Base-by-base conservation (phyloP, 2,797 vertebrate genomes). In the Eurystomus glaucurus region DNA sequence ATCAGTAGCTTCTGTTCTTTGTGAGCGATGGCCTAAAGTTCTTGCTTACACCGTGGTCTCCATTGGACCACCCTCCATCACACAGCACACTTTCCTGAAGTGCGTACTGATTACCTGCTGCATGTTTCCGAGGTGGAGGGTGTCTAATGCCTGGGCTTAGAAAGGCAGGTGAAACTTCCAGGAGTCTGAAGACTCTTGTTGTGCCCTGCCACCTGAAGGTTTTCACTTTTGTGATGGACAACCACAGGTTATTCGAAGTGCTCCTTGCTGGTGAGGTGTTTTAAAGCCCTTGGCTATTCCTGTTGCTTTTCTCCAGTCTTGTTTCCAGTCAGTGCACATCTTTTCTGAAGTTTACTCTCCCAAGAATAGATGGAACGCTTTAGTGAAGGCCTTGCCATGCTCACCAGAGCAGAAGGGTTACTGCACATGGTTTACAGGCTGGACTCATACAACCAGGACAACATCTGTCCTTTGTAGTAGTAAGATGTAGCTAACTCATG, bases 1-100 rank as follows among this genome's bases (percentile, higher is more conserved):
- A 65, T 76, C 84, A 51, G 86, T 69, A 92, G 62, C 62, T 94
- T 52, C 50, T 90, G 79, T 51, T 93, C 48, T 70, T 82, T 77
- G 75, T 61, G 43, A 83, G 46, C 35, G 46, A 45, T 31, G 33
- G 71, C 50, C 86, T 60, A 13, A 74, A 88, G 60, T 74, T 77
- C 66, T 64, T 82, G 31, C 68, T 55, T 51, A 12, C 51, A 14
- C 66, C 2, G 0, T 77, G 55, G 28, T 68, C 55, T 89, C 61
- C 75, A 76, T 57, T 37, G 78, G 57, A 69, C 48, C 70, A 81
- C 66, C 39, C 39, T 78, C 50, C 41, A 14, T 50, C 72, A 33
- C 2, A 3, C 2, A 10, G 25, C 3, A 0, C 46, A 4, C 58
- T 71, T 90, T 65, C 54, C 75, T 69, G 9, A 78, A 51, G 41